These are phyloP conservation scores for Channallabes apus DNA, from an alignment of 2,797 vertebrate species.

Conservation along the genomic window DNA sequence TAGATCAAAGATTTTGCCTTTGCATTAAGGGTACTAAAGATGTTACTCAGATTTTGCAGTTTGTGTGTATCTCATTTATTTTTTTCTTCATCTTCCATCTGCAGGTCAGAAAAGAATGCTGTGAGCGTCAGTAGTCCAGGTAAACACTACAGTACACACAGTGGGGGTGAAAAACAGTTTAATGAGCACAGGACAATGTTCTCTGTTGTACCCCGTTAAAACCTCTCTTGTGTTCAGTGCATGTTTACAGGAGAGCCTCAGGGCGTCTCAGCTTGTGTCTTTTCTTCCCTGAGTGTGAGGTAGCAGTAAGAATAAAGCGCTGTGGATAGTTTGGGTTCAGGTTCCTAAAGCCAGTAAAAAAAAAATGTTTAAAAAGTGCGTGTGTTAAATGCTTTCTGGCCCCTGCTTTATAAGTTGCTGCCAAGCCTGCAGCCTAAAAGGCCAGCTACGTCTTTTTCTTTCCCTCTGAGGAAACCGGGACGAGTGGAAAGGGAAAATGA, in stretches of 20 bases:
- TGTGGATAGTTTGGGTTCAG: background rate
- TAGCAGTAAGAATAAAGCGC: conserved; percentile 10
- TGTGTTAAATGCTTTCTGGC: conserved; percentile 42
- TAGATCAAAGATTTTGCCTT: background rate
- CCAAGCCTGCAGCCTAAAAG: conserved; percentile 41
- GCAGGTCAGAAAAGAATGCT: conserved; percentile 55
- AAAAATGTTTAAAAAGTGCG: conserved; percentile 18
- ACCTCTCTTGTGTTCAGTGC: background rate
- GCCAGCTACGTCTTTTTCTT: conserved; percentile 10
- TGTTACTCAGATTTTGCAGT: background rate
- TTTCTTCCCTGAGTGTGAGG: conserved; percentile 27
- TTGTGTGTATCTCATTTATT: background rate
- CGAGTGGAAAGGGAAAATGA: conserved; percentile 21
- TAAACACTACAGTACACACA: conserved; percentile 45
- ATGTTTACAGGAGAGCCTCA: conserved; percentile 2
- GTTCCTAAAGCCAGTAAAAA: conserved; percentile 24
- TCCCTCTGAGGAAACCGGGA: conserved; percentile 32
- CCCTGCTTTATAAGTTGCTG: conserved; percentile 44
- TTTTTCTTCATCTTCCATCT: conserved; percentile 19
- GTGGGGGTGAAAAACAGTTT: no score
- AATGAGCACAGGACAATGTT: background rate
- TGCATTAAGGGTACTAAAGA: background rate
- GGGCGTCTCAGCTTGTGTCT: conserved; percentile 14
- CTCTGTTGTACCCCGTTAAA: background rate
- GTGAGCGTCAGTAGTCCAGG: conserved; percentile 52